phyloP scores from a whole-genome alignment of 2,797 vertebrate genomes.

The Galagoides demidoff region DNA sequence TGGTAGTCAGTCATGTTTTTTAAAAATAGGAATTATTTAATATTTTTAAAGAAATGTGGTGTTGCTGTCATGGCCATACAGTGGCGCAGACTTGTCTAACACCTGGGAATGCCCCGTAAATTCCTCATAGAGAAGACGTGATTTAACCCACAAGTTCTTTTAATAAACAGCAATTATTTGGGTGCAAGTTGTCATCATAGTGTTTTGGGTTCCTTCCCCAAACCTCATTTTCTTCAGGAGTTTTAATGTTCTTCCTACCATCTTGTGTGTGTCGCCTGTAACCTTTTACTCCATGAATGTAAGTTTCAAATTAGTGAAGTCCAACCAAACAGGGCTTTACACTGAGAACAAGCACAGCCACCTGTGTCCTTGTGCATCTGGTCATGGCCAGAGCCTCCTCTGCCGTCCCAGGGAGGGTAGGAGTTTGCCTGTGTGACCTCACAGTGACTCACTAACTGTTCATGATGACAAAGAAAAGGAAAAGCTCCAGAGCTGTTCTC shows the following conservation, averaged over 20 bases:
- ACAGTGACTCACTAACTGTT: accelerated
- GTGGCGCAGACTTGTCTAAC: not conserved
- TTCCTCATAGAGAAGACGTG: not conserved
- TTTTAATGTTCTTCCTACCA: not conserved
- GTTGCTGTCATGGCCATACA: not conserved
- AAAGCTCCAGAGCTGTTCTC: not conserved
- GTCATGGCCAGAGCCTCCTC: not conserved
- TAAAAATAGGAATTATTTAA: not conserved
- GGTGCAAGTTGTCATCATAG: not conserved
- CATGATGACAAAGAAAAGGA: not conserved
- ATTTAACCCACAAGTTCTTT: not conserved
- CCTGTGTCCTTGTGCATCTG: accelerated
- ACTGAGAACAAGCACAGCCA: not conserved
- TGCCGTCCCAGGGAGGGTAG: not conserved
- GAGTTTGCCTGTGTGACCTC: accelerated
- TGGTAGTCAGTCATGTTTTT: not conserved
- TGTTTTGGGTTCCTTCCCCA: not conserved
- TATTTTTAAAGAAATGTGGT: not conserved
- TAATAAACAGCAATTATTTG: not conserved
- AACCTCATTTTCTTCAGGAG: not conserved
- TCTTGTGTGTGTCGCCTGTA: not conserved
- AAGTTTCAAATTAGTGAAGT: not conserved
- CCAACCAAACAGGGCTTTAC: not conserved
- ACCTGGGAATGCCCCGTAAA: not conserved
- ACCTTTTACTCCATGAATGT: not conserved